These are phyloP conservation scores for Lutjanus erythropterus DNA, from an alignment of 2,113 vertebrate species.

Conservation along the genomic window DNA sequence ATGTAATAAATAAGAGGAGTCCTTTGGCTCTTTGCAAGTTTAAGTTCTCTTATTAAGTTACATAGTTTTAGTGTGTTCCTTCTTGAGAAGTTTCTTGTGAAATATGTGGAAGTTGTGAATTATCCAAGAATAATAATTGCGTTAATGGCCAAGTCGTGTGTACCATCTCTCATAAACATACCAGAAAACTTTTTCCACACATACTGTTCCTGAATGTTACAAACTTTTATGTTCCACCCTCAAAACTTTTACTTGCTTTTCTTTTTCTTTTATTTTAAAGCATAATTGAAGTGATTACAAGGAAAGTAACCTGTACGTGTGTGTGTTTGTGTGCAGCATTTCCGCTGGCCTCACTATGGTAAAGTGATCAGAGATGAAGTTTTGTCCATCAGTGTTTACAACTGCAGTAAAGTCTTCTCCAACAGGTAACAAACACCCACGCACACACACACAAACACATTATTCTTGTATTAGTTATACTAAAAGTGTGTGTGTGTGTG, in stretches of 20 bases:
- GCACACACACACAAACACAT: constrained; percentile 7
- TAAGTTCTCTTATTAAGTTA: too few relatives aligned
- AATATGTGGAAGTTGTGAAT: too few relatives aligned
- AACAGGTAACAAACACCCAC: constrained; percentile 85
- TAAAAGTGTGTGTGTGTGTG: constrained; percentile 3
- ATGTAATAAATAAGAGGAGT: too few relatives aligned
- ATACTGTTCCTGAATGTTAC: too few relatives aligned
- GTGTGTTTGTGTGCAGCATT: constrained; percentile 82
- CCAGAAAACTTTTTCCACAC: too few relatives aligned
- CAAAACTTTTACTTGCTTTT: neutral
- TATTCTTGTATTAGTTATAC: neutral
- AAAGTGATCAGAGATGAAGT: constrained; percentile 85
- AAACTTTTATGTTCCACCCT: too few relatives aligned
- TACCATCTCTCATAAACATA: too few relatives aligned
- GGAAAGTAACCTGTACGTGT: neutral
- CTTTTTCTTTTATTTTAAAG: neutral
- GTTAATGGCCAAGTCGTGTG: too few relatives aligned
- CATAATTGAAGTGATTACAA: neutral
- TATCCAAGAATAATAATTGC: too few relatives aligned
- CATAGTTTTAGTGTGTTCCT: too few relatives aligned
- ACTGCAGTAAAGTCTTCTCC: constrained; percentile 92
- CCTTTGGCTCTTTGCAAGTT: too few relatives aligned
- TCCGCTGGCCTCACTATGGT: constrained; percentile 92
- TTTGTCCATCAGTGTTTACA: constrained; percentile 90
- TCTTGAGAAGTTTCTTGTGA: too few relatives aligned